These are phyloP conservation scores for Xestobium rufovillosum DNA, from an alignment of 2,888 invertebrate genomes.

Conservation along the genomic window DNA sequence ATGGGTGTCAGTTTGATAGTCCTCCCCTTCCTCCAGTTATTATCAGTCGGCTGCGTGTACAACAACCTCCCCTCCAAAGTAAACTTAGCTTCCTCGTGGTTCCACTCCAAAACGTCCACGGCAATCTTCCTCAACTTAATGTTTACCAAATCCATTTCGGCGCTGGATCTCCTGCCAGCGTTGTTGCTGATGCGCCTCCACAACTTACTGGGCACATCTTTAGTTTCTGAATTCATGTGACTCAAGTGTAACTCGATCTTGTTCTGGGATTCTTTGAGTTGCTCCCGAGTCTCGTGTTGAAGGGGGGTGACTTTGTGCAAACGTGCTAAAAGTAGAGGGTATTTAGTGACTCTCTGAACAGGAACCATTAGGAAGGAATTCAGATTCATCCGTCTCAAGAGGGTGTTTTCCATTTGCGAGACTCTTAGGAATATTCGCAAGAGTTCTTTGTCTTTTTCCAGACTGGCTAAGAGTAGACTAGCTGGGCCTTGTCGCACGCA, in stretches of 20 bases:
- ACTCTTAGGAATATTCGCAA: slow-evolving; percentile 89
- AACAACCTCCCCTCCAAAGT: slow-evolving; percentile 83
- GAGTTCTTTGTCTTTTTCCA: slow-evolving; percentile 92
- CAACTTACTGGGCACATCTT: slow-evolving; percentile 82
- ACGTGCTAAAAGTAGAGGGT: slow-evolving; percentile 84
- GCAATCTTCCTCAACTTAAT: slow-evolving; percentile 89
- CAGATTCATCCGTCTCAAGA: slow-evolving; percentile 87
- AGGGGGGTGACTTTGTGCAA: slow-evolving; percentile 84
- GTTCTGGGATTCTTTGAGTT: slow-evolving; percentile 79
- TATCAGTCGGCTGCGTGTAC: slow-evolving; percentile 84
- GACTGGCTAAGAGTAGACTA: slow-evolving; percentile 75
- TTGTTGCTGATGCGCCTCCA: slow-evolving; percentile 79
- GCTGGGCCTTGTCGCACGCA: slow-evolving; percentile 90
- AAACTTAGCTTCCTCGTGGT: slow-evolving; percentile 86
- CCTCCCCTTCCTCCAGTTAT: slow-evolving; percentile 83
- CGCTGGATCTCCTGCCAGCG: slow-evolving; percentile 61
- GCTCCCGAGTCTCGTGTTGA: slow-evolving; percentile 73
- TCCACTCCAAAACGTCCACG: slow-evolving; percentile 89
- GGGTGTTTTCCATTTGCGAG: slow-evolving; percentile 93
- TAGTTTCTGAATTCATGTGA: slow-evolving; percentile 90
- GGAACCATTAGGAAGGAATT: slow-evolving; percentile 98
- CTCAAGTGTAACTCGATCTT: slow-evolving; percentile 90
- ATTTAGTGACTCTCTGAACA: slow-evolving; percentile 94
- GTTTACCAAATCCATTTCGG: slow-evolving; percentile 82
- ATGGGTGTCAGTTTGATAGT: slow-evolving; percentile 83